Evolutionary conservation across 2,888 invertebrate species (phyloP), one percentile per base, ranked within the genome.

Genomic region (Temnothorax ravouxi): DNA sequence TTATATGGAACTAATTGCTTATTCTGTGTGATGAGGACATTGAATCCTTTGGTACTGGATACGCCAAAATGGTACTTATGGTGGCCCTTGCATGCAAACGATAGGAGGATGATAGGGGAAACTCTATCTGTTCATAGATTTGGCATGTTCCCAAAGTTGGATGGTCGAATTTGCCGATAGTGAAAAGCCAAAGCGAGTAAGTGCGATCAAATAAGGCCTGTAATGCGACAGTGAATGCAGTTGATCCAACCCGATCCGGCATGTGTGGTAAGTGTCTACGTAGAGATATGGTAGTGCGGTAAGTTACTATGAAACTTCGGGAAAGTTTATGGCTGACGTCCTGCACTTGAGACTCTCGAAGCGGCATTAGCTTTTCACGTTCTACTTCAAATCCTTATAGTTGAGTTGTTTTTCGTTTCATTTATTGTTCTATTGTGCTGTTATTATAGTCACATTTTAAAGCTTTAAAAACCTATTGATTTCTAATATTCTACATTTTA

Each of bases 1-100:
- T 50, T 72, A 83, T 83, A 80, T 50, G 38, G 34, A 75, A 67
- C 64, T 83, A 83, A 86, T 86, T 67, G 64, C 38, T 81, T 84
- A 81, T 87, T 83, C 56, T 79, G 41, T 76, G 44, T 52, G 59
- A 66, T 76, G 75, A 47, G 25, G n/a, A 9, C 3, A 9, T 62
- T 18, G 61, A 41, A 69, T 56, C 25, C n/a, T 25, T 67, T 56
- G 38, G 52, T 81, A 67, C 11, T 15, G 75, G 18, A 54, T 74
- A 29, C 5, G 21, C 21, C 59, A 47, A 79, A 71, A 71, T 47
- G 47, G 79, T 47, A 71, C 71, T 71, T 71, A 59, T 34, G 47
- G 18, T 59, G 47, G 21, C 21, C 44, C 21, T 59, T 13, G 18
- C 47, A 47, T 59, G 34, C 15, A 44, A 66, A n/a, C 41, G 56